Conservation (phyloP, 2,113 vertebrate species). For the Lycocorax pyrrhopterus region DNA sequence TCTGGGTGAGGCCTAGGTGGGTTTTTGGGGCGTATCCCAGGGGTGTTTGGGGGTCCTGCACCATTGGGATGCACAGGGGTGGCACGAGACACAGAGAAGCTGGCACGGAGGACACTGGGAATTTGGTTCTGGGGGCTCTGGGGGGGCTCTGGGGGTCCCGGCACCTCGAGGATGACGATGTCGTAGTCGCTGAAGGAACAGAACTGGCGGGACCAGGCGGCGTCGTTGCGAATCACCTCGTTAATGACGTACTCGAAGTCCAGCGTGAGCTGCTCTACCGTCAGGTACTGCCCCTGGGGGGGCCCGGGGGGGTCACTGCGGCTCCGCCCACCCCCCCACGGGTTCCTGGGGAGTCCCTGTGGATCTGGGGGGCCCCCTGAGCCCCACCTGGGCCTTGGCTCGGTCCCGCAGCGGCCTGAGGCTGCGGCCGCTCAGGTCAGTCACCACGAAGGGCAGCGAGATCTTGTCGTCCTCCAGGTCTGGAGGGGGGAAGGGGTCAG, state of each 20-base stretch:
- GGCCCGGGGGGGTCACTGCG: not conserved
- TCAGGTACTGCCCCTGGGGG: not conserved
- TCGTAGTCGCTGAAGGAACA: not conserved
- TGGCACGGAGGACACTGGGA: fast-evolving
- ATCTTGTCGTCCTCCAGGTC: not conserved
- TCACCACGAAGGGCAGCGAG: not conserved
- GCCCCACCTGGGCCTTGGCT: not conserved
- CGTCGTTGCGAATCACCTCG: not conserved
- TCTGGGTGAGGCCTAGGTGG: not conserved
- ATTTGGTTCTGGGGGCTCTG: not conserved
- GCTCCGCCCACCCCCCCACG: not conserved
- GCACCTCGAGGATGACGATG: not conserved
- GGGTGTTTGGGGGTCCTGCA: not conserved
- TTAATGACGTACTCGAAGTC: not conserved
- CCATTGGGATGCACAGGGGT: fast-evolving
- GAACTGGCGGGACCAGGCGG: not conserved
- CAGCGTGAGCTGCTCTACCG: not conserved
- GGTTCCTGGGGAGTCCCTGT: not conserved
- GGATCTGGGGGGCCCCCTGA: not conserved
- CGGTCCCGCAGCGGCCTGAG: not conserved
- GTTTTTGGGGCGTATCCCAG: too few species aligned
- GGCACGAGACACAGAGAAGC: not conserved
- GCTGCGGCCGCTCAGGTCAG: not conserved
- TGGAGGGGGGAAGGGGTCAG: not conserved
- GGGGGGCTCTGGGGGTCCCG: not conserved